These are phyloP conservation scores for Philereme vetulata DNA, from an alignment of 2,888 invertebrate genomes.

Conservation along the genomic window DNA sequence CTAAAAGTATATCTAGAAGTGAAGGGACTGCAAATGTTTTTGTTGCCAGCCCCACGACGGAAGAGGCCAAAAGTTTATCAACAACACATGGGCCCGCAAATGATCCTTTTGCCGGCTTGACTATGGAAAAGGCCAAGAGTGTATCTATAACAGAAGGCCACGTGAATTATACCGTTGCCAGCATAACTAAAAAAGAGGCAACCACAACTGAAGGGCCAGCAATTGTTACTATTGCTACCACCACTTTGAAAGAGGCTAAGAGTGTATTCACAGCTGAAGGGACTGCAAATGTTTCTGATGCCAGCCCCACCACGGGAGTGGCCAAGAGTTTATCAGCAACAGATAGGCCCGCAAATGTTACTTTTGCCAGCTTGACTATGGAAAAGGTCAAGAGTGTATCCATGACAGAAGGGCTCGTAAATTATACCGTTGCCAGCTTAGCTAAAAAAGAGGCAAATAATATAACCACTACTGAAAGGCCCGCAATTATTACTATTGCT, in stretches of 20 bases:
- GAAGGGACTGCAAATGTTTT: background rate
- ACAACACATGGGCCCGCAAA: no score
- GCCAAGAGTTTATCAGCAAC: background rate
- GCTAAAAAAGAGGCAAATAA: background rate
- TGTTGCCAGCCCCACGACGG: background rate
- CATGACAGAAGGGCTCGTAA: background rate
- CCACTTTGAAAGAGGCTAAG: no score
- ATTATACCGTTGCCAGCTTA: background rate
- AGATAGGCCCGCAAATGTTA: background rate
- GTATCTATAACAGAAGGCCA: background rate
- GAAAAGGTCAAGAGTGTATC: no score
- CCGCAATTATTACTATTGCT: background rate
- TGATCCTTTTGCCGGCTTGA: background rate
- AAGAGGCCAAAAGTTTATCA: background rate
- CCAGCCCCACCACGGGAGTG: background rate
- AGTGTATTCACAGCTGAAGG: background rate
- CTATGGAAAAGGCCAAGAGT: background rate
- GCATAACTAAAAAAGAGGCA: background rate
- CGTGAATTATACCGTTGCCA: background rate
- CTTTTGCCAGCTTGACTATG: no score
- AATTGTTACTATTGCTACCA: no score
- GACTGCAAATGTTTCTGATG: background rate
- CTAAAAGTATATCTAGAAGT: background rate
- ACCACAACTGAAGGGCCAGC: no score
- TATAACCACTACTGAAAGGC: no score